Evolutionary conservation across 2,797 vertebrate species (phyloP), one percentile per base, ranked within the genome.

Genomic region (Enteromius unitaeniatus): DNA sequence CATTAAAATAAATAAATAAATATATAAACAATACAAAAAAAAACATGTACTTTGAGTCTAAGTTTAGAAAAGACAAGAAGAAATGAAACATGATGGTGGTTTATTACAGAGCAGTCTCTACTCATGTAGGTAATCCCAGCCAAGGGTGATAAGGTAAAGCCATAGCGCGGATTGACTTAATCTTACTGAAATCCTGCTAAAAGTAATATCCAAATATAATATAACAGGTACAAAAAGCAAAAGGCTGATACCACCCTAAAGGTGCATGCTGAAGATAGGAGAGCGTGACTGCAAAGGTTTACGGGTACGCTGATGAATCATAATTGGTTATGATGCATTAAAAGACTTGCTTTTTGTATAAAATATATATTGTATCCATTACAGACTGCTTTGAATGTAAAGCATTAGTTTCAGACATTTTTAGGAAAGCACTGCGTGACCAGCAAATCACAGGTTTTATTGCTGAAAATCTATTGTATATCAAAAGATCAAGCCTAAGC

Each of bases 131-230:
- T 91, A 84, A 88, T 91, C 86, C 83, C 90, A 86, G 90, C 78
- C 84, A 83, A 85, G 67, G 84, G 86, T 19, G 90, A 93, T 91
- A 93, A 93, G 87, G 86, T 82, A 86, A 89, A 89, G 86, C 90
- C 89, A 88, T 42, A 81, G 86, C 89, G 91, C 88, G 90, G 91
- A 92, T 92, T 92, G 91, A 92, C 92, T 91, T 91, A 92, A 94
- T 93, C 92, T 92, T 91, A 92, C 84, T 90, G 92, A 93, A 91
- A 93, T 93, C 92, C 90, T 79, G 87, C 82, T 92, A 91, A 85
- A 91, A 91, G 93, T 90, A 92, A 93, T 93, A 93, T 93, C 91
- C 92, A 91, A 92, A 92, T 90, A 91, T 92, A 94, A 94, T 93
- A 90, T 92, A 93, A 93, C 92, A 91, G 91, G 89, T 91, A 89